Conservation (phyloP, 1,140 invertebrate genomes). For the Anadara kagoshimensis region DNA sequence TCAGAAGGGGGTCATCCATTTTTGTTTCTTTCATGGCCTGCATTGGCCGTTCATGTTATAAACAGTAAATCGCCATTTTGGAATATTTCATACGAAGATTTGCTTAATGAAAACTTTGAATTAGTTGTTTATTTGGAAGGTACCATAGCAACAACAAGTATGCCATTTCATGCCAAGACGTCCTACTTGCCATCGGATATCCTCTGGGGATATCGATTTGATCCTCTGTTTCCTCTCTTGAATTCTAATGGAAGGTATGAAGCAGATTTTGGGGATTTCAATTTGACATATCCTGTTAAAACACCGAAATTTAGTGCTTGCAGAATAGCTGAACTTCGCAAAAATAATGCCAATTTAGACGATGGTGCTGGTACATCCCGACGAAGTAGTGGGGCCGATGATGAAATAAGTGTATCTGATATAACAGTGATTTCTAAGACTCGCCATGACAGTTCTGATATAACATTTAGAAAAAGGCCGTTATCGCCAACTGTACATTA, state of each 20-base stretch:
- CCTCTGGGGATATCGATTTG: constrained; percentile 74
- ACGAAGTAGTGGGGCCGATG: no score
- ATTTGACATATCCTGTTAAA: constrained; percentile 89
- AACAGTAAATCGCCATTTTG: constrained; percentile 91
- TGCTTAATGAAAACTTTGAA: constrained; percentile 91
- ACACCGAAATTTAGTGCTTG: constrained; percentile 90
- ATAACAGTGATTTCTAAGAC: no score
- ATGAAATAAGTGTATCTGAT: no score
- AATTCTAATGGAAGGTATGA: constrained; percentile 78
- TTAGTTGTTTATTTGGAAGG: constrained; percentile 97
- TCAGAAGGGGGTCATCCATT: constrained; percentile 87
- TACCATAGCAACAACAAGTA: constrained; percentile 66
- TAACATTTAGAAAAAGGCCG: no score
- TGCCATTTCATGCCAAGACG: constrained; percentile 73
- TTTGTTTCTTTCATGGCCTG: constrained; percentile 96
- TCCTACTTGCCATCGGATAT: constrained; percentile 75
- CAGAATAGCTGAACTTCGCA: constrained; percentile 63
- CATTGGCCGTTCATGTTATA: constrained; percentile 85
- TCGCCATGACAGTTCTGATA: no score
- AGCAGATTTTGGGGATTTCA: constrained; percentile 94
- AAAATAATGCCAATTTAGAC: not conserved
- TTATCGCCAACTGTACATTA: no score
- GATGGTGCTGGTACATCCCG: no score
- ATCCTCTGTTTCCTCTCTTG: constrained; percentile 75
- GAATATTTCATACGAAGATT: constrained; percentile 87